Base-by-base conservation (phyloP, 92 coral and sea anemone species). In the Ricordea florida region DNA sequence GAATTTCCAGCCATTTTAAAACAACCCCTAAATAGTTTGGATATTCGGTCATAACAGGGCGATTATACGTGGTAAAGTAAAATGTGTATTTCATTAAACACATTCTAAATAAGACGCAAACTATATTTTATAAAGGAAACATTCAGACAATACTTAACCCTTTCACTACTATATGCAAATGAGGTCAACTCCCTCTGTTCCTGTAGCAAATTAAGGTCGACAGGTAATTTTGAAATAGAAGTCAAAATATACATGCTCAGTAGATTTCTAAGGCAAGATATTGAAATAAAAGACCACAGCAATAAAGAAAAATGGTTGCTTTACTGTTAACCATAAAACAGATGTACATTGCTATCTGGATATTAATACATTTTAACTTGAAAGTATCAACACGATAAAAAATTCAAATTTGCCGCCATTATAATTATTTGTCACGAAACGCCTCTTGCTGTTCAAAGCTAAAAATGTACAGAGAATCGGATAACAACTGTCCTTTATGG, bases 211-310 rank as follows among this genome's bases (percentile, higher is more conserved):
- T 29, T 56, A 31, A 29, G 40, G 40, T 14, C 24, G 40, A 29
- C 62, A n/a, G 20, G 40, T 10, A 29, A 4, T 11, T 30, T 56
- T 29, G n/a, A n/a, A 56, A 3, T 29, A 29, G 21, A 29, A 56
- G 33, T 29, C 41, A 29, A 56, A 56, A 56, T 17, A 56, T 56
- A 56, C 20, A 56, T 56, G 62, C 62, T 30, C 62, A 56, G 62
- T 56, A 56, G 62, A 30, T 51, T 51, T 22, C n/a, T 29, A 56
- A 14, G 38, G 24, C 5, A 56, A 29, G 21, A 29, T 56, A 29
- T 56, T 11, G 41, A 11, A 14, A 56, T 10, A 29, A 30, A 56
- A 56, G 23, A 29, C 38, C 62, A 56, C 62, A 56, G 25, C 29
- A 31, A 14, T 29, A 31, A 56, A 4, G 41, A 2, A 2, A 11